Evolutionary conservation across 2,113 vertebrate species (phyloP).

Genomic region (Turdus rufiventris): DNA sequence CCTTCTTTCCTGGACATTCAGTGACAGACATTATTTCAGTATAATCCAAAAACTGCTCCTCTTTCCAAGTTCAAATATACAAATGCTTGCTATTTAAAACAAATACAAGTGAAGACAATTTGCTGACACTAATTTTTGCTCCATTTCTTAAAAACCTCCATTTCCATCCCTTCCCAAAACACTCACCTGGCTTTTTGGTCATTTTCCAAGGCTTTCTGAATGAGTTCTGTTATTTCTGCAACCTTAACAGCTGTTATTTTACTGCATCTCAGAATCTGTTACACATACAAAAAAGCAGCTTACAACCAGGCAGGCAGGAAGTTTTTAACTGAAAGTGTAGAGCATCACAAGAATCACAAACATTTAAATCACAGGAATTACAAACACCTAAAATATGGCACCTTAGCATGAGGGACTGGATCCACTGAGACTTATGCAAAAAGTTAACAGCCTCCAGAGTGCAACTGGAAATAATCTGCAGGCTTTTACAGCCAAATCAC

Average conservation of each 20-base stretch:
- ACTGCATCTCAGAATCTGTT: slow-evolving; percentile 92
- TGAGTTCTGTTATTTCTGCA: slow-evolving; percentile 91
- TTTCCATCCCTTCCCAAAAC: background rate
- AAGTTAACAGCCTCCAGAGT: background rate
- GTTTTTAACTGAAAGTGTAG: background rate
- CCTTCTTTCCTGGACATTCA: slow-evolving; percentile 85
- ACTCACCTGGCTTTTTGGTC: slow-evolving; percentile 86
- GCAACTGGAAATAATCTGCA: background rate
- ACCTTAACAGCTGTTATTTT: slow-evolving; percentile 97
- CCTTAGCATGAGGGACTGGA: background rate
- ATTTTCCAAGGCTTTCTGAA: slow-evolving; percentile 89
- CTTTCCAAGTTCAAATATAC: background rate
- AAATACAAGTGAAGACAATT: background rate
- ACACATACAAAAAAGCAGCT: background rate
- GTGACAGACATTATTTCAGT: background rate
- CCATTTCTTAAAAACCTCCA: background rate
- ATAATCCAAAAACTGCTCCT: background rate
- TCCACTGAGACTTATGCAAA: rapidly evolving
- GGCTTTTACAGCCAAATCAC: background rate
- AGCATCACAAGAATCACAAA: background rate
- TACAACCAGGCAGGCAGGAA: background rate
- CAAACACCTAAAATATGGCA: background rate
- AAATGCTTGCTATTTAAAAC: background rate
- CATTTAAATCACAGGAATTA: background rate
- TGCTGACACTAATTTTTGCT: too few relatives aligned